Evolutionary conservation across 2,888 invertebrate species (phyloP), one percentile per base, ranked within the genome.

Genomic region (Scrobipalpa costella): DNA sequence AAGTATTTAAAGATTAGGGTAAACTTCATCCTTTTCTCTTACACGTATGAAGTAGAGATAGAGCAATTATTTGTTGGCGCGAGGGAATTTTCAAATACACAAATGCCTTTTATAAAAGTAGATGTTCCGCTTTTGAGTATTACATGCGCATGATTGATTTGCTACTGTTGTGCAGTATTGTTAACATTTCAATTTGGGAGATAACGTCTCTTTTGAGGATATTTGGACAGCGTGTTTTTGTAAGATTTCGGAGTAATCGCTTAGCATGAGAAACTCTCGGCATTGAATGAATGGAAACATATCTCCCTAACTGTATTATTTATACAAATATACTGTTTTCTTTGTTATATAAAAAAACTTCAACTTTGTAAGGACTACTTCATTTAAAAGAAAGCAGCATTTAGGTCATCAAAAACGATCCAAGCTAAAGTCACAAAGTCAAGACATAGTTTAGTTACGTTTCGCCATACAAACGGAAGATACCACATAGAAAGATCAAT

Each of bases 121-220:
- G 66, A 73, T 72, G 68, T 67, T 67, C 66, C 67, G 70, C 65
- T 66, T 72, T 68, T 75, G 66, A 62, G 69, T 65, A 70, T 73
- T 74, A 71, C 66, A 57, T 66, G 60, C 69, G 74, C 71, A 69
- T 73, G 71, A 74, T 71, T 60, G 71, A 68, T 62, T 19, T 17
- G 57, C 57, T 57, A 57, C 57, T 57, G 17, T 57, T 57, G 17
- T 57, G n/a, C 1, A 55, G 55, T 34, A 55, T 55, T 55, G 55
- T 55, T 15, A 34, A 27, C 33, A 34, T 55, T 55, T 55, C 55
- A 34, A 55, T 55, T 55, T 55, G 55, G 3, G 9, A 34, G 55
- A 55, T 34, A 34, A 34, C 33, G n/a, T 34, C 55, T 34, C 55
- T 21, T 52, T 52, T 52, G 8, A 34, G 34, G 34, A 55, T 55